Percentiles rank a stretch among this genome's conserved stretches.
Evolutionary conservation across 37 sponge, comb jelly and placozoan species (phyloP).

Genomic region (Spongilla lacustris): DNA sequence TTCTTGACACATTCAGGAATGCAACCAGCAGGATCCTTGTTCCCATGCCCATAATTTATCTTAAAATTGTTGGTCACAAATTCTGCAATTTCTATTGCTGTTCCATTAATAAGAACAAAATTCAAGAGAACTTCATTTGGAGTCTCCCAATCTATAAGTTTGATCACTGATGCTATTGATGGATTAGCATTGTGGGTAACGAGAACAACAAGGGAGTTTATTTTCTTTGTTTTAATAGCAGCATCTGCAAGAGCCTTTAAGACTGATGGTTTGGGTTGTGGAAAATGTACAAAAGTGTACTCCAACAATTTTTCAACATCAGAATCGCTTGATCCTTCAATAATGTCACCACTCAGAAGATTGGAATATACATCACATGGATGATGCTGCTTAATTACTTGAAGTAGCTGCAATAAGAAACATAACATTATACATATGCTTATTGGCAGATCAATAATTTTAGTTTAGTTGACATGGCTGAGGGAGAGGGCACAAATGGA

Average conservation of each 20-base stretch:
- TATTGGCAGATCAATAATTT: no score
- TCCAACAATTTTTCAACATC: not conserved
- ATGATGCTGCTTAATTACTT: no score
- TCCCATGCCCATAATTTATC: not conserved
- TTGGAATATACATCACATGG: no score
- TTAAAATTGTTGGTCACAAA: not conserved
- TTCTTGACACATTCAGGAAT: not conserved
- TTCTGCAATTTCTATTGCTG: not conserved
- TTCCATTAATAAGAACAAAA: not conserved
- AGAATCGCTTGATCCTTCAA: not conserved
- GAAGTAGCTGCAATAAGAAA: no score
- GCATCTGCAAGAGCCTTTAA: not conserved
- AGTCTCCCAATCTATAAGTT: not conserved
- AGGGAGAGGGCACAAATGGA: no score
- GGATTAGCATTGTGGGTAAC: not conserved
- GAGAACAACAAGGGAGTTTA: not conserved
- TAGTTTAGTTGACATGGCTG: no score
- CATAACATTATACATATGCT: no score
- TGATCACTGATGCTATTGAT: not conserved
- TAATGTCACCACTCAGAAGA: not conserved
- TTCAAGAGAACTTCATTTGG: not conserved
- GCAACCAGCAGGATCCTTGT: not conserved
- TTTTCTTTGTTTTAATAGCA: not conserved
- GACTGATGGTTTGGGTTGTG: not conserved
- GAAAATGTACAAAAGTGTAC: not conserved